Evolutionary conservation across 2,888 invertebrate genomes (phyloP).

Genomic region (Mimumesa dahlbomi): DNA sequence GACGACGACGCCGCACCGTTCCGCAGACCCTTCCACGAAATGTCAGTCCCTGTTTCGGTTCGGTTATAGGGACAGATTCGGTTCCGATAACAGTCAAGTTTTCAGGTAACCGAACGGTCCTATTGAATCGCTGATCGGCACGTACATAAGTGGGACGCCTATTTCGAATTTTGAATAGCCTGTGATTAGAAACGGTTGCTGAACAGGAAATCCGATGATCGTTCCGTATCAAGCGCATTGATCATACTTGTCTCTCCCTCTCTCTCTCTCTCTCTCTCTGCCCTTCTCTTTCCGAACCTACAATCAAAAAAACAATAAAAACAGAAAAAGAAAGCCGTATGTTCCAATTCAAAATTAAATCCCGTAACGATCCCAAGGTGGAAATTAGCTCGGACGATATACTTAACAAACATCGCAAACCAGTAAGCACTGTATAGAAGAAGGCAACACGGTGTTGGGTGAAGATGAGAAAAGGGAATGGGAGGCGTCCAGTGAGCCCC

Average conservation of each 20-base stretch:
- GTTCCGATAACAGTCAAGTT: constrained; percentile 40
- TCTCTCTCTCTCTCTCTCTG: too few relatives aligned
- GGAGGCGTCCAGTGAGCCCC: constrained; percentile 70
- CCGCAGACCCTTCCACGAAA: constrained; percentile 6
- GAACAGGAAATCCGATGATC: constrained; percentile 11
- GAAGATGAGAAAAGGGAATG: constrained; percentile 46
- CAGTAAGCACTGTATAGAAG: constrained; percentile 38
- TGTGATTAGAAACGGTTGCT: constrained; percentile 49
- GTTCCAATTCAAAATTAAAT: constrained; percentile 32
- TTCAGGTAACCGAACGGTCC: constrained; percentile 39
- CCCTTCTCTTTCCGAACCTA: too few relatives aligned
- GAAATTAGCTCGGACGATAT: constrained; percentile 41
- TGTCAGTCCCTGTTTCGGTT: background rate
- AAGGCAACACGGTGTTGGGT: constrained; percentile 45
- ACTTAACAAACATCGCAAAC: constrained; percentile 60
- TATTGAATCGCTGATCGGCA: constrained; percentile 44
- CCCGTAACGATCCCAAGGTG: constrained; percentile 24
- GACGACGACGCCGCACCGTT: constrained; percentile 1
- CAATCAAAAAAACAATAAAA: constrained; percentile 1
- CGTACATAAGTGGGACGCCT: constrained; percentile 27
- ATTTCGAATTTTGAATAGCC: constrained; percentile 42
- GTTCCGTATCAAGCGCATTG: constrained; percentile 5
- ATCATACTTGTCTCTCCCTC: background rate
- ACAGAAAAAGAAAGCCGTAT: background rate
- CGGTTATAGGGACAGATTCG: constrained; percentile 30